Evolutionary conservation across 1,140 invertebrate species (phyloP).

Genomic region (Leptoteleia sp.): DNA sequence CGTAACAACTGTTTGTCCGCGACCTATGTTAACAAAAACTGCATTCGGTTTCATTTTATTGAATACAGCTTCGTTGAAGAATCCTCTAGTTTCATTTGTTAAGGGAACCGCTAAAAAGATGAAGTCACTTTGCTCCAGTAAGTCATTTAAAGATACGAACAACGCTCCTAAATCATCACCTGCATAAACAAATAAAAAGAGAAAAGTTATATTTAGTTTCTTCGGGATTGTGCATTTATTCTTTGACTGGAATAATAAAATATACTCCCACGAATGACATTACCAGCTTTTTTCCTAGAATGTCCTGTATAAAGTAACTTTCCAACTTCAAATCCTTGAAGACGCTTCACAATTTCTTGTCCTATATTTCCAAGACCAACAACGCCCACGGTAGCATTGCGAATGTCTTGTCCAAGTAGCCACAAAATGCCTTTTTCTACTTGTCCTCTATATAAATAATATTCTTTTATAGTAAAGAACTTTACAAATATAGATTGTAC

Average conservation of each 20-base stretch:
- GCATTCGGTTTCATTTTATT: constrained; percentile 89
- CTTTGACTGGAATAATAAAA: too few species aligned
- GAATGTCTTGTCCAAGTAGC: constrained; percentile 85
- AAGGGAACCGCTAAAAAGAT: constrained; percentile 87
- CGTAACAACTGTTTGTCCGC: constrained; percentile 89
- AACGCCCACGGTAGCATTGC: constrained; percentile 89
- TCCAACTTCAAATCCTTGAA: constrained; percentile 86
- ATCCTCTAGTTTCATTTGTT: constrained; percentile 85
- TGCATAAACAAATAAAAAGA: too few species aligned
- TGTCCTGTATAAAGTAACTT: constrained; percentile 86
- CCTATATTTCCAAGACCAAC: constrained; percentile 91
- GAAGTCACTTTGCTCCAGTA: constrained; percentile 89
- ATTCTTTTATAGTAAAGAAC: too few species aligned
- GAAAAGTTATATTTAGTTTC: too few species aligned
- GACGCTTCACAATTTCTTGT: constrained; percentile 85
- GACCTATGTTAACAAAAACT: constrained; percentile 90
- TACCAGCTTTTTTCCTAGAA: too few species aligned
- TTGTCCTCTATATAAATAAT: constrained; percentile 85
- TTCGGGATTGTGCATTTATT: too few species aligned
- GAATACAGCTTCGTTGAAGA: constrained; percentile 88
- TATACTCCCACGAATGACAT: too few species aligned
- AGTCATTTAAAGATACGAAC: constrained; percentile 87
- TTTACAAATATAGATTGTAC: too few species aligned
- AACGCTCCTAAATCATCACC: constrained; percentile 83
- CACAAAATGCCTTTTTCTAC: constrained; percentile 84